phyloP scores from a whole-genome alignment of 2,797 vertebrate genomes.

The Eremophila alpestris region DNA sequence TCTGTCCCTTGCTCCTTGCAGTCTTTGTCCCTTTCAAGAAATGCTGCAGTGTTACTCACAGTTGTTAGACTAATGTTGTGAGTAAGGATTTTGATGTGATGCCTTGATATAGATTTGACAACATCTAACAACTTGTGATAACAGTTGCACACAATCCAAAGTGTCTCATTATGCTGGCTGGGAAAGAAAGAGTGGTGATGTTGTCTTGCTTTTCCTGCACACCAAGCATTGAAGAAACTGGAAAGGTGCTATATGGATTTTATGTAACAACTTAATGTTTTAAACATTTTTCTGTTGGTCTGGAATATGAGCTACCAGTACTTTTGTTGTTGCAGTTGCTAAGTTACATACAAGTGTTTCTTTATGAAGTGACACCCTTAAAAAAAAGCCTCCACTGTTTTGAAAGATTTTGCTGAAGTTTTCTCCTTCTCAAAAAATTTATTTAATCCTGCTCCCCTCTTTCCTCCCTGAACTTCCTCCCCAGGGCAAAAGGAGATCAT shows the following conservation, averaged over 20 bases:
- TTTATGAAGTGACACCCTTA: not conserved
- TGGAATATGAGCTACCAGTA: slow-evolving; percentile 17
- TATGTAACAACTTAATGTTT: slow-evolving; percentile 21
- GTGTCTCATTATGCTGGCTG: not conserved
- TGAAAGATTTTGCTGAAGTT: not conserved
- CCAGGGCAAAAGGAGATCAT: not conserved
- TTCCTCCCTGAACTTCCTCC: not conserved
- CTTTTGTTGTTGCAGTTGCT: slow-evolving; percentile 27
- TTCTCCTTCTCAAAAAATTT: not conserved
- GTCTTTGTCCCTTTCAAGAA: not conserved
- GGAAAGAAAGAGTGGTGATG: not conserved
- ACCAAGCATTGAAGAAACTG: not conserved
- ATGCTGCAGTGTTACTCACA: not conserved
- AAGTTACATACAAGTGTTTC: slow-evolving; percentile 22
- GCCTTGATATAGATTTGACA: not conserved
- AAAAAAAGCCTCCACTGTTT: not conserved
- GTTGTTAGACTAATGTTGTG: not conserved
- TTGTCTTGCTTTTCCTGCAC: not conserved
- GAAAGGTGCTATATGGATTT: not conserved
- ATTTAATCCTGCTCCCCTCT: not conserved
- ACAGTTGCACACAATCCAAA: not conserved
- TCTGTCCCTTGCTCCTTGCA: not conserved
- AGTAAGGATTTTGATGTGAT: not conserved
- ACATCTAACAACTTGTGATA: not conserved
- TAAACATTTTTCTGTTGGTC: slow-evolving; percentile 15